Evolutionary conservation across 1,140 invertebrate genomes (phyloP).

Genomic region (Megathymus violae): DNA sequence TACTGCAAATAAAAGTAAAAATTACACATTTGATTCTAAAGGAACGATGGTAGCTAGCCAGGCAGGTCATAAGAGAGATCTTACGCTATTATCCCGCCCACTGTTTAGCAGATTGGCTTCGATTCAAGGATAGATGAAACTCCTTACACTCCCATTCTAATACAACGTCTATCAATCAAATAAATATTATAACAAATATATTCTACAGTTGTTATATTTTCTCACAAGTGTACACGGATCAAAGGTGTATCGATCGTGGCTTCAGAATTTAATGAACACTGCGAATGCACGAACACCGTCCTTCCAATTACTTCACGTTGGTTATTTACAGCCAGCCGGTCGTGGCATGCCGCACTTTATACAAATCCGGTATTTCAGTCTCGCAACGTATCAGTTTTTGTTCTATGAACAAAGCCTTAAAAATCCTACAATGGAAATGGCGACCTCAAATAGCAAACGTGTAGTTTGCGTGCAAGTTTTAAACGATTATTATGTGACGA

Average conservation of each 20-base stretch:
- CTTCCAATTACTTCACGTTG: conserved; percentile 39
- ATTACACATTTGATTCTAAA: too few species aligned
- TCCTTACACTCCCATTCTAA: too few species aligned
- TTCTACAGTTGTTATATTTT: not conserved
- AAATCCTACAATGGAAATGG: not conserved
- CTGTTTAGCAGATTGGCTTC: too few species aligned
- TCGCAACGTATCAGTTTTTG: conserved; percentile 21
- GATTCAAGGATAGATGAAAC: too few species aligned
- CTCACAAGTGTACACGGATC: conserved; percentile 21
- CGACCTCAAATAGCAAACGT: not conserved
- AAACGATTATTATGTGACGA: not conserved
- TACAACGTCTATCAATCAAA: too few species aligned
- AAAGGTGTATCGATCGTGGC: conserved; percentile 33
- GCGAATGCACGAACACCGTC: conserved; percentile 37
- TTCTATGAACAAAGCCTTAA: not conserved
- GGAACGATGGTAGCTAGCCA: too few species aligned
- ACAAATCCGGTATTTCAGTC: conserved; percentile 26
- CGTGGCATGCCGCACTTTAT: conserved; percentile 35
- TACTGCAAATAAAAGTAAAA: too few species aligned
- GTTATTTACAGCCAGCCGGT: conserved; percentile 27
- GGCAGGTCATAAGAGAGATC: too few species aligned
- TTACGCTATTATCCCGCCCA: too few species aligned
- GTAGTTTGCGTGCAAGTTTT: not conserved
- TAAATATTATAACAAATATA: too few species aligned
- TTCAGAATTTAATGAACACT: conserved; percentile 34